Percentiles rank a stretch among this genome's conserved stretches.
Evolutionary conservation across 2,797 vertebrate genomes (phyloP).

Genomic region (Mareca strepera): DNA sequence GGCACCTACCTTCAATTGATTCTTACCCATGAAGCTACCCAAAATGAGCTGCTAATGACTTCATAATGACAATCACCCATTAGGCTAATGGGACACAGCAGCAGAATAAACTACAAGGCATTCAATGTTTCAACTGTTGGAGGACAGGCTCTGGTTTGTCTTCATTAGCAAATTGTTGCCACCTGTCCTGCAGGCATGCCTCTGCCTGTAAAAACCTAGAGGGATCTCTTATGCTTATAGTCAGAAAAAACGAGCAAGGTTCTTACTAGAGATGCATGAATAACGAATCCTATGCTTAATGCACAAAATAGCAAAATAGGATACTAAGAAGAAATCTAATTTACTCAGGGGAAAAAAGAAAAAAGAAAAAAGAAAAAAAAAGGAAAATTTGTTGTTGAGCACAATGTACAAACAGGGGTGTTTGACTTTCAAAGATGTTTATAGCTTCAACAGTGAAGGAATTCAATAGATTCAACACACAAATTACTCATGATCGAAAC

Average conservation of each 20-base stretch:
- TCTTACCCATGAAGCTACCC: not conserved
- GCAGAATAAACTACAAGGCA: not conserved
- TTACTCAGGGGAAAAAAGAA: too few species aligned
- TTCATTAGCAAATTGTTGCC: not conserved
- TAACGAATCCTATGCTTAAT: not conserved
- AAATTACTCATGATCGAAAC: not conserved
- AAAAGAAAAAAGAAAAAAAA: not conserved
- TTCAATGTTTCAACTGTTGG: not conserved
- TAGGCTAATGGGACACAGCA: not conserved
- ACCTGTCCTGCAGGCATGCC: not conserved
- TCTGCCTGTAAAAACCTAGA: not conserved
- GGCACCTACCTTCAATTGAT: fast-evolving
- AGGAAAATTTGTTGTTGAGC: not conserved
- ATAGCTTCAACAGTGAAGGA: not conserved
- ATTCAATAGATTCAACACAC: not conserved
- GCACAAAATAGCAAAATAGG: not conserved
- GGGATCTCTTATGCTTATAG: not conserved
- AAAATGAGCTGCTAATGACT: not conserved
- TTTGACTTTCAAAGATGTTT: not conserved
- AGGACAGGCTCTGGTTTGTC: not conserved
- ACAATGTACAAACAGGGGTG: not conserved
- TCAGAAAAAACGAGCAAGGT: not conserved
- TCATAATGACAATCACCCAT: not conserved
- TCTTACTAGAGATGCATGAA: not conserved
- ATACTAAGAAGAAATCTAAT: not conserved